These are phyloP conservation scores for Carlito syrichta DNA, from an alignment of 2,113 vertebrate genomes.

Conservation along the genomic window DNA sequence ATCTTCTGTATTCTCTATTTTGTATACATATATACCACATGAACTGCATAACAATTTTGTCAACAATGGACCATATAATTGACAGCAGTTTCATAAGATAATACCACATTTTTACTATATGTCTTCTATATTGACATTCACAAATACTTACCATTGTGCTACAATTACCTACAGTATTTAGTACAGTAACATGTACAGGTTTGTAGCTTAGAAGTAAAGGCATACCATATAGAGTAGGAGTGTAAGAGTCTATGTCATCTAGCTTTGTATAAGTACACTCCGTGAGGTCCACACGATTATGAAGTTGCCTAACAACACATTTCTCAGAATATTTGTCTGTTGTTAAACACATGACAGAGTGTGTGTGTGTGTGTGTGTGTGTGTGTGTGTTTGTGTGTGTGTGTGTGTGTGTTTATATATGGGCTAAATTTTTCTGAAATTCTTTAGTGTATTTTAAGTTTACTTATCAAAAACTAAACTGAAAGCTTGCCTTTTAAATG, in stretches of 20 bases:
- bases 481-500: background rate
- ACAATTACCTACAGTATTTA: background rate
- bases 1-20: background rate
- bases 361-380: no score
- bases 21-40: background rate
- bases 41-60: background rate
- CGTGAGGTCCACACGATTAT: background rate
- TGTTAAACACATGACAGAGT: background rate
- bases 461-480: background rate
- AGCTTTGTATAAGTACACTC: background rate
- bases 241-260: background rate
- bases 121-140: background rate
- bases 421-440: background rate
- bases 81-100: background rate
- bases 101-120: background rate
- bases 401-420: background rate
- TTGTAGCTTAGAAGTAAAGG: background rate
- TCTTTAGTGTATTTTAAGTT: background rate
- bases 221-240: background rate
- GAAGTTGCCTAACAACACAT: background rate
- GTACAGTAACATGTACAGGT: background rate
- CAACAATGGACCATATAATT: background rate
- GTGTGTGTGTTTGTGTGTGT: no score
- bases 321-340: background rate
- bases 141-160: background rate